These are phyloP conservation scores for Potamarius usumacintae DNA, from an alignment of 2,113 vertebrate species.

Conservation along the genomic window DNA sequence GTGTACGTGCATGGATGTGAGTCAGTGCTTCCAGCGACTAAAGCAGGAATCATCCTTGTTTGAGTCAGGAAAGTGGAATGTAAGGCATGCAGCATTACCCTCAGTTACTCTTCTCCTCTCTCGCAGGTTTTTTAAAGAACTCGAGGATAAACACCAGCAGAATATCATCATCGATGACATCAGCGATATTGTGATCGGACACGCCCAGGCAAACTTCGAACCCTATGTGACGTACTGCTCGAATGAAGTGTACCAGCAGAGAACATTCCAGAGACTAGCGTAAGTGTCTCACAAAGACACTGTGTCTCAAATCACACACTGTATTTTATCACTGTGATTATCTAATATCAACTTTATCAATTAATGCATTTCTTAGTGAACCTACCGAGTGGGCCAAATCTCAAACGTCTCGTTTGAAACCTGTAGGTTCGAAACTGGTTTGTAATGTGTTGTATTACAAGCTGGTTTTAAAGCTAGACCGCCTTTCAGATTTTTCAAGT, in stretches of 20 bases:
- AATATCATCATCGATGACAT: slow-evolving; percentile 88
- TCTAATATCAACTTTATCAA: neutral
- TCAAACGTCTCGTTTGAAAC: too few species aligned
- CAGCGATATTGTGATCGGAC: slow-evolving; percentile 88
- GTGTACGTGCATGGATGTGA: neutral
- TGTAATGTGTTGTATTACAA: too few species aligned
- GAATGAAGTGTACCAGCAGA: slow-evolving; percentile 96
- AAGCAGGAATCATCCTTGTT: neutral
- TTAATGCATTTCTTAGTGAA: too few species aligned
- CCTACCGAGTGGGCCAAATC: neutral
- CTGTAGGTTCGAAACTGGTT: too few species aligned
- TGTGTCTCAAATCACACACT: neutral
- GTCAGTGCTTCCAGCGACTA: neutral
- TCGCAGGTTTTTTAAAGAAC: slow-evolving; percentile 88
- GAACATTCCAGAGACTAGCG: slow-evolving; percentile 89
- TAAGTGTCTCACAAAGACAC: slow-evolving; percentile 69
- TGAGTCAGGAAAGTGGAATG: slow-evolving; percentile 1
- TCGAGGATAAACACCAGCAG: slow-evolving; percentile 86
- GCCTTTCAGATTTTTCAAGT: too few species aligned
- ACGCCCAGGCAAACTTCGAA: slow-evolving; percentile 85
- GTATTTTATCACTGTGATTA: neutral
- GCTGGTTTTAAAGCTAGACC: too few species aligned
- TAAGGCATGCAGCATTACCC: neutral
- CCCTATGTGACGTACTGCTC: slow-evolving; percentile 95
- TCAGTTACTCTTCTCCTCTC: neutral